A percentile compares a stretch with the other conserved stretches of the same genome.
Conservation (phyloP, 2,797 vertebrate genomes). For the Carapus acus region DNA sequence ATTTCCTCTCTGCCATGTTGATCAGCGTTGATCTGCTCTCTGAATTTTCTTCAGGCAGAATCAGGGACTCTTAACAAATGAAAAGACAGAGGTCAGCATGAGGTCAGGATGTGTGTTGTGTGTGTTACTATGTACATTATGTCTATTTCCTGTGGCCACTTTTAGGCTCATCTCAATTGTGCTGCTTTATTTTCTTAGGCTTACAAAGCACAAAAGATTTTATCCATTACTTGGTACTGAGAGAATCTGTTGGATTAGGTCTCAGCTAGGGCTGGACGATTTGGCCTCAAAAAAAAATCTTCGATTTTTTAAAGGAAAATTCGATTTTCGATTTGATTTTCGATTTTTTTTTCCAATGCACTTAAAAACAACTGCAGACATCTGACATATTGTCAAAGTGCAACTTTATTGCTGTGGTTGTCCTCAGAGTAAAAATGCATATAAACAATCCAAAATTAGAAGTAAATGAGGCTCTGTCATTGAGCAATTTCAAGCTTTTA, state of each 20-base stretch:
- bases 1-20: not conserved
- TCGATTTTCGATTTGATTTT: no score
- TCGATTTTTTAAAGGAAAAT: no score
- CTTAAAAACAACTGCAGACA: no score
- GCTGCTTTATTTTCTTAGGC: not conserved
- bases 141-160: not conserved
- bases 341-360: no score
- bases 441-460: no score
- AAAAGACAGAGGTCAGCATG: constrained; percentile 2
- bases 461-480: no score
- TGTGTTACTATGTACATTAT: not conserved
- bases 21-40: constrained; percentile 1
- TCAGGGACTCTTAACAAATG: constrained; percentile 8
- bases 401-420: no score
- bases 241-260: constrained; percentile 1
- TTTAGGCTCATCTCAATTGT: not conserved
- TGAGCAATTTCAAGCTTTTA: no score
- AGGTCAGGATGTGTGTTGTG: constrained; percentile 1
- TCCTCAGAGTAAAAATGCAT: constrained; percentile 22
- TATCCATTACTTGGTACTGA: not conserved
- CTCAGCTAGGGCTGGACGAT: not conserved
- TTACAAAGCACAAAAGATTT: not conserved
- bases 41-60: constrained; percentile 18
- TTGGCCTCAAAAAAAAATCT: no score
- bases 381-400: no score